Evolutionary conservation across 1,140 invertebrate genomes (phyloP), one percentile per base, ranked within the genome.

Genomic region (Leptinotarsa lineolata): DNA sequence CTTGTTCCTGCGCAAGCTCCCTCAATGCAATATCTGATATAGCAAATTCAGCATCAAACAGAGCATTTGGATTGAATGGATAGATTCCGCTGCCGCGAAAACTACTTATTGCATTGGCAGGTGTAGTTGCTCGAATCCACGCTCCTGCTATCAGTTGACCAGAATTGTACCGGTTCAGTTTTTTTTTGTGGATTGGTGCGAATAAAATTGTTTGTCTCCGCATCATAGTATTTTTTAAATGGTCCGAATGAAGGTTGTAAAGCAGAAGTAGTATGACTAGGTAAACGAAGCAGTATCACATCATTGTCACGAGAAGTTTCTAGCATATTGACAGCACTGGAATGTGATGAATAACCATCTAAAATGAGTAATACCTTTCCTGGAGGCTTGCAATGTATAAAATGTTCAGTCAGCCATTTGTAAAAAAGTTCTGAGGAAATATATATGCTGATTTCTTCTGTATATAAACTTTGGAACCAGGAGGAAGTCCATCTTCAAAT

Each of bases 291-390:
- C 15, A 81, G 58, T 18, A 82, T 73, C 6, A 82, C 73, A 45
- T 79, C 74, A 72, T 82, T 82, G 59, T 78, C 70, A n/a, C 46
- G 39, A 72, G 79, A 76, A 60, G 75, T 75, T 63, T 81, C 71
- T 24, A 81, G 72, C 30, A 79, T 46, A 59, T 82, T 74, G 24
- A 78, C 12, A 18, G 68, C 60, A 71, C 70, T 79, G 21, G 66
- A 78, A 69, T 85, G 84, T 12, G 83, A 84, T 24, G 78, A 74
- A 75, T 86, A 83, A n/a, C 84, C 82, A 75, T 86, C 85, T 66
- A 86, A 76, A 74, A 86, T 79, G 6, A 84, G 63, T 30, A 85
- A 71, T 59, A 81, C 80, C 70, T 84, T 85, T 46, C 83, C 83
- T 15, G 46, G 39, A 8, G 76, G 76, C 72, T 85, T 86, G 21